Conservation (phyloP, 2,113 vertebrate genomes). For the Ophiodon elongatus region DNA sequence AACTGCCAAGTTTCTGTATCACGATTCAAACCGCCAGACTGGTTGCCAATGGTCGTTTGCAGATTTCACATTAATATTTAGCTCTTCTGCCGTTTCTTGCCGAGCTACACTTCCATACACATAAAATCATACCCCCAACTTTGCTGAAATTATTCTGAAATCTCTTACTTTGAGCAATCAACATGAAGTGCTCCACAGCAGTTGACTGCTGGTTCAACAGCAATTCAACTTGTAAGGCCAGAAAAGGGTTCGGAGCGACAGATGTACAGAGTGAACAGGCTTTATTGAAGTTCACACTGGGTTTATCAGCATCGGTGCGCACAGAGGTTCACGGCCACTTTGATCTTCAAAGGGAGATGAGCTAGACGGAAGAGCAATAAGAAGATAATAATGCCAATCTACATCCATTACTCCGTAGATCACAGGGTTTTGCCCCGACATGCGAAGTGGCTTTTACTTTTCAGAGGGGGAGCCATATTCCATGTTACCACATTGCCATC, state of each 20-base stretch:
- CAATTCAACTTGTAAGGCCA: not conserved
- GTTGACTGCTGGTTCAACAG: constrained; percentile 20
- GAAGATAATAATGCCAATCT: constrained; percentile 78
- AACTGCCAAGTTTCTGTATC: constrained; percentile 52
- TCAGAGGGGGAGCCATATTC: not conserved
- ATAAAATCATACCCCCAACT: not conserved
- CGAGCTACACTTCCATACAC: not conserved
- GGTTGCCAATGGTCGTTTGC: not conserved
- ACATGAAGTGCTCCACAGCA: constrained; percentile 10
- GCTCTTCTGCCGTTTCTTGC: not conserved
- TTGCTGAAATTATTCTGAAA: not conserved
- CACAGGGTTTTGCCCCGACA: constrained; percentile 47
- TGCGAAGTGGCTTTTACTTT: constrained; percentile 13
- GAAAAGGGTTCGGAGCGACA: constrained; percentile 21
- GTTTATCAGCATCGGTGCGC: constrained; percentile 78
- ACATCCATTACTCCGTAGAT: constrained; percentile 72
- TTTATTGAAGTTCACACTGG: constrained; percentile 80
- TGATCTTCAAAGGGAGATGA: constrained; percentile 86
- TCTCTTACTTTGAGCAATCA: not conserved
- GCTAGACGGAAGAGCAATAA: constrained; percentile 77
- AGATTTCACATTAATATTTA: not conserved
- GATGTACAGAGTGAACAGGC: constrained; percentile 59
- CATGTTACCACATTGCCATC: constrained; percentile 78
- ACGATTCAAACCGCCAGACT: constrained; percentile 31
- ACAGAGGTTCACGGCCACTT: constrained; percentile 72